Evolutionary conservation across 2,888 invertebrate genomes (phyloP).

Genomic region (Caenorhabditis imperialis): DNA sequence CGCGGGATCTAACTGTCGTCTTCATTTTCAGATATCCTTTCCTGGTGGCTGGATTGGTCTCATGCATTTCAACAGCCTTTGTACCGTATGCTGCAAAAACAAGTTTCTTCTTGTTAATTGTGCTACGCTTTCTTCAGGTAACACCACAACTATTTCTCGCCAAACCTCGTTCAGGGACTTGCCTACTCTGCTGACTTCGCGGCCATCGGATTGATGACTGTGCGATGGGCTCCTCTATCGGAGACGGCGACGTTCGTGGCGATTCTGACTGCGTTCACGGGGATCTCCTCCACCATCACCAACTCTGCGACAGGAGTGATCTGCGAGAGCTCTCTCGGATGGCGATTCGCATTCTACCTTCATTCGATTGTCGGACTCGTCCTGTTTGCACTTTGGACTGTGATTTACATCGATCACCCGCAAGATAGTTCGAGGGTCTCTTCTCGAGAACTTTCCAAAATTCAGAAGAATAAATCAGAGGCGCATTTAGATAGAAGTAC

Average conservation of each 20-base stretch:
- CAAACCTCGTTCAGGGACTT: constrained; percentile 44
- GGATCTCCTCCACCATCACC: constrained; percentile 66
- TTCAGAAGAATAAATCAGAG: constrained; percentile 62
- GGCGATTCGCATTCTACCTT: constrained; percentile 58
- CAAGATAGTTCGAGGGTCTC: constrained; percentile 54
- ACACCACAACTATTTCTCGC: neutral
- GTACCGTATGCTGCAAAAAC: constrained; percentile 57
- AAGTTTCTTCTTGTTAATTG: constrained; percentile 46
- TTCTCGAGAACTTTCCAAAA: constrained; percentile 58
- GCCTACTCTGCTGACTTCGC: constrained; percentile 65
- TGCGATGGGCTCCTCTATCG: constrained; percentile 70
- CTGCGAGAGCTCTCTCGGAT: constrained; percentile 52
- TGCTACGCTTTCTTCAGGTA: constrained; percentile 62
- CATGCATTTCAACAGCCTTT: constrained; percentile 54
- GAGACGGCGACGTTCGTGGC: constrained; percentile 72
- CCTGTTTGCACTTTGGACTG: constrained; percentile 61
- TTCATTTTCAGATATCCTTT: constrained; percentile 52
- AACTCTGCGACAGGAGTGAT: constrained; percentile 65
- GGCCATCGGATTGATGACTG: constrained; percentile 59
- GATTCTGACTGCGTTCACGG: constrained; percentile 70
- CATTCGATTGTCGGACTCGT: constrained; percentile 53
- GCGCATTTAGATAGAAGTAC: constrained; percentile 62
- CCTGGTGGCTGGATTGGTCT: constrained; percentile 61
- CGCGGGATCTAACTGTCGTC: neutral
- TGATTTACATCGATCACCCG: constrained; percentile 65